These are phyloP conservation scores for Harpagifer antarcticus DNA, from an alignment of 2,797 vertebrate genomes.

Conservation along the genomic window DNA sequence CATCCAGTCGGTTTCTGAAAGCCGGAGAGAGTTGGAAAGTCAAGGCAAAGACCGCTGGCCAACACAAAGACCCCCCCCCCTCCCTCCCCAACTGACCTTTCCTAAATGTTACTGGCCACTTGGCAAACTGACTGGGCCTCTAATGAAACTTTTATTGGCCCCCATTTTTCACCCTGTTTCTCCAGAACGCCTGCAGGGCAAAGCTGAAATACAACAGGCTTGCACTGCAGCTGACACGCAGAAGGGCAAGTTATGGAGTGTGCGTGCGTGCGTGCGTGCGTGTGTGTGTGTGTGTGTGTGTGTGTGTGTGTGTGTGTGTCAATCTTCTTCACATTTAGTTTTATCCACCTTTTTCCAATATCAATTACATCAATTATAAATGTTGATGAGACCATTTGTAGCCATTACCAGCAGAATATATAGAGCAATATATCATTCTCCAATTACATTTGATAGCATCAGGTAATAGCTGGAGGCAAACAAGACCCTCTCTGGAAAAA, in stretches of 20 bases:
- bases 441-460: conserved; percentile 42
- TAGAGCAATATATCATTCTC: conserved; percentile 26
- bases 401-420: conserved; percentile 26
- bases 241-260: conserved; percentile 51
- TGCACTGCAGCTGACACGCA: conserved; percentile 72
- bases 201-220: conserved; percentile 77
- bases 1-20: conserved; percentile 68
- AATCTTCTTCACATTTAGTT: conserved; percentile 33
- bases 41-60: conserved; percentile 59
- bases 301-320: conserved; percentile 19
- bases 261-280: conserved; percentile 28
- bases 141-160: conserved; percentile 88
- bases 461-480: conserved; percentile 30
- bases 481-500: conserved; percentile 5
- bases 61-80: conserved; percentile 32
- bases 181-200: conserved; percentile 78
- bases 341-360: conserved; percentile 29
- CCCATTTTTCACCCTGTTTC: conserved; percentile 84
- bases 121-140: conserved; percentile 81
- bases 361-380: conserved; percentile 34
- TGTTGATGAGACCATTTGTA: conserved; percentile 28
- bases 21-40: conserved; percentile 66
- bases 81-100: conserved; percentile 82
- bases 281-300: conserved; percentile 16
- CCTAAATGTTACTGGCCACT: conserved; percentile 87